These are phyloP conservation scores for Lithobius niger DNA, from an alignment of 1,140 invertebrate genomes.

Conservation along the genomic window DNA sequence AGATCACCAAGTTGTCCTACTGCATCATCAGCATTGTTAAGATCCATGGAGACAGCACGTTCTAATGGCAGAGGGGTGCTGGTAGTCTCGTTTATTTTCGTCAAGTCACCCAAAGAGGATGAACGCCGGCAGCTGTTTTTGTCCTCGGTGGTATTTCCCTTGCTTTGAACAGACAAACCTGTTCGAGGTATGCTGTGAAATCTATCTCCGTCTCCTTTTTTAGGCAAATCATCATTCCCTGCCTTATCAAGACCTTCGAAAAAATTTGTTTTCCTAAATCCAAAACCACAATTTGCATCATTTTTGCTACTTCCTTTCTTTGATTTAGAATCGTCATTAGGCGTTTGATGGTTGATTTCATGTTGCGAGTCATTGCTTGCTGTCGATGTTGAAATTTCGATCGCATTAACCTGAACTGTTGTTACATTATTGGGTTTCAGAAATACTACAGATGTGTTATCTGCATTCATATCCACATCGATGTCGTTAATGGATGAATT, in stretches of 20 bases:
- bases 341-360: no score
- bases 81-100: conserved; percentile 46
- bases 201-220: not conserved
- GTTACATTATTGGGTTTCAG: conserved; percentile 53
- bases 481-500: no score
- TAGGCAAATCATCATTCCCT: not conserved
- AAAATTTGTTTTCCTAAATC: not conserved
- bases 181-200: not conserved
- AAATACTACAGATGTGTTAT: conserved; percentile 52
- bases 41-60: conserved; percentile 64
- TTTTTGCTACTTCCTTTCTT: conserved; percentile 39
- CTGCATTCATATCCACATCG: conserved; percentile 32
- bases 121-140: conserved; percentile 42
- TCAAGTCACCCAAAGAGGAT: conserved; percentile 62
- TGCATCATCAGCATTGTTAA: conserved; percentile 39
- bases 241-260: conserved; percentile 4
- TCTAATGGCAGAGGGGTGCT: conserved; percentile 44
- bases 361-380: no score
- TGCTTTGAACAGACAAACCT: not conserved
- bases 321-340: no score
- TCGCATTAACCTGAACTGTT: conserved; percentile 34
- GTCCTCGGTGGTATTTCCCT: not conserved
- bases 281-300: not conserved
- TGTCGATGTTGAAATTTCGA: no score
- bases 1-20: not conserved